Evolutionary conservation across 2,113 vertebrate genomes (phyloP).

Genomic region (Acanthochromis polyacanthus): DNA sequence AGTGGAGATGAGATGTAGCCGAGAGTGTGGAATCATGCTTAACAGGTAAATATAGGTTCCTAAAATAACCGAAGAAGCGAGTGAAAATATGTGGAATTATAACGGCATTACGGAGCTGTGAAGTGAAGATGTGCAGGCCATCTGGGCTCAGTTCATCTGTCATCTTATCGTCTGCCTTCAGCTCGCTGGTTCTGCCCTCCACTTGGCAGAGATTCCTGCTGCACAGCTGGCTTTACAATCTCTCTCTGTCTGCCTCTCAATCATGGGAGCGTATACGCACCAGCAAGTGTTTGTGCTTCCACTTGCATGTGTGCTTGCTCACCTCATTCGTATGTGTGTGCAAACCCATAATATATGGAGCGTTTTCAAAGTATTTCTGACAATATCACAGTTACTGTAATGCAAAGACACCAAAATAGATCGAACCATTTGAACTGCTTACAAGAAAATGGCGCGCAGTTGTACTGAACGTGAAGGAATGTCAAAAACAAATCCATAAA

Average conservation of each 20-base stretch:
- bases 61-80: conserved; percentile 22
- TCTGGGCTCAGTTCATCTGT: conserved; percentile 74
- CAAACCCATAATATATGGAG: background rate
- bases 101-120: conserved; percentile 22
- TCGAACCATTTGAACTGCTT: background rate
- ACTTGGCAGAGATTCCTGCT: conserved; percentile 67
- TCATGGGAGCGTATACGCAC: conserved; percentile 3
- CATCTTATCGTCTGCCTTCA: conserved; percentile 72
- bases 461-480: too few species aligned
- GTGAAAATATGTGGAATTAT: conserved; percentile 40
- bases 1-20: background rate
- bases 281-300: conserved; percentile 2
- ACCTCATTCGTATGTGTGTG: conserved; percentile 3
- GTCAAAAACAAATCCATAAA: too few species aligned
- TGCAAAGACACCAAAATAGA: background rate
- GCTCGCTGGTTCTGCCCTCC: conserved; percentile 59
- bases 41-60: conserved; percentile 42
- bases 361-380: conserved; percentile 12
- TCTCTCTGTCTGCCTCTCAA: conserved; percentile 45
- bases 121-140: conserved; percentile 69
- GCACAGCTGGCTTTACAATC: conserved; percentile 73
- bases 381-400: background rate
- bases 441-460: too few species aligned
- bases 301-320: conserved; percentile 30
- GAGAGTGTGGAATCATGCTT: conserved; percentile 8